These are phyloP conservation scores for Takifugu bimaculatus DNA, from an alignment of 2,113 vertebrate species.

Conservation along the genomic window DNA sequence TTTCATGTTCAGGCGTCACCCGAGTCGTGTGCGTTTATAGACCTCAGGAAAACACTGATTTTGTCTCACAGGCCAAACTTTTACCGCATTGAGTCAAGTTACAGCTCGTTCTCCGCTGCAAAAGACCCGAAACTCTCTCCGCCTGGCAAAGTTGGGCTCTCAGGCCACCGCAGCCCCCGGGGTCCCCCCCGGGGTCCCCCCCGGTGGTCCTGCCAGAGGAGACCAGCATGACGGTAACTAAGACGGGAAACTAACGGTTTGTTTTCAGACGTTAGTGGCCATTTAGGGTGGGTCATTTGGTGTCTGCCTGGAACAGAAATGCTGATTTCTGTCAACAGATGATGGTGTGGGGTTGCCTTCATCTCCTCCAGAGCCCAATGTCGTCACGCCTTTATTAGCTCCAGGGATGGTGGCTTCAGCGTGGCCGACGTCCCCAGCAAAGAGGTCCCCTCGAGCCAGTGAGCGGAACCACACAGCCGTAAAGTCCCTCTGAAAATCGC, in stretches of 20 bases:
- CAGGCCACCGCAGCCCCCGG: constrained; percentile 6
- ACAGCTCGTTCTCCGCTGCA: constrained; percentile 48
- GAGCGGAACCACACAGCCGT: constrained; percentile 12
- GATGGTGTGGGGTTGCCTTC: background rate
- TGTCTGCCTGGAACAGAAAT: background rate
- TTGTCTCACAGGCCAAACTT: constrained; percentile 15
- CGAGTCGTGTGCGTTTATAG: background rate
- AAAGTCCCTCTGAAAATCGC: background rate
- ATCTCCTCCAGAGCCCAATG: constrained; percentile 39
- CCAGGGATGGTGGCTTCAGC: constrained; percentile 5
- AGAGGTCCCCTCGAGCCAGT: constrained; percentile 45
- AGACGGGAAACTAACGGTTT: background rate
- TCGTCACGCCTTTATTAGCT: constrained; percentile 14
- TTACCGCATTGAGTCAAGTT: background rate
- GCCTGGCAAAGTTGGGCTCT: constrained; percentile 21
- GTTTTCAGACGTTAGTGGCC: background rate
- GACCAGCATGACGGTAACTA: constrained; percentile 26
- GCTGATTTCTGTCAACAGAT: constrained; percentile 38
- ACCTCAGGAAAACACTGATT: background rate
- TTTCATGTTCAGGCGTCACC: background rate
- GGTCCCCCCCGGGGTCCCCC: background rate
- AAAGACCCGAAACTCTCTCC: constrained; percentile 43
- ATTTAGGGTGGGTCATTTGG: background rate
- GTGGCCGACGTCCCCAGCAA: background rate
- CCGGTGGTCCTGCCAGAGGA: background rate